Evolutionary conservation across 2,113 vertebrate genomes (phyloP).

Genomic region (Rhinopomastus cyanomelas): DNA sequence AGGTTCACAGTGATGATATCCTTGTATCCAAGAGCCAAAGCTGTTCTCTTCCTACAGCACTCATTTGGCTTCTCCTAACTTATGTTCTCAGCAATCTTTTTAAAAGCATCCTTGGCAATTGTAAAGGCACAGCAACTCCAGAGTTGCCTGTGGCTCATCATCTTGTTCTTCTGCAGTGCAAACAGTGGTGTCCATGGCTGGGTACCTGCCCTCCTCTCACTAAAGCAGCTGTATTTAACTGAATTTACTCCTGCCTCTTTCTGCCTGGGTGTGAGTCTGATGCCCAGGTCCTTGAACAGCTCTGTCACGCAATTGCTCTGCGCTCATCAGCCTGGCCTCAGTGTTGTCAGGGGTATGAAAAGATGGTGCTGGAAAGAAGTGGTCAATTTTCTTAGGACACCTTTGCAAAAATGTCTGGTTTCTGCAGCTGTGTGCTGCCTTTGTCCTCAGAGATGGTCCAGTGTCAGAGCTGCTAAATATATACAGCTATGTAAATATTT

Average conservation of each 20-base stretch:
- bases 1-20: not conserved
- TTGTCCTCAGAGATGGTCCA: not conserved
- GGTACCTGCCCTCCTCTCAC: not conserved
- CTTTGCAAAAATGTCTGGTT: not conserved
- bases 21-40: not conserved
- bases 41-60: not conserved
- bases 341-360: not conserved
- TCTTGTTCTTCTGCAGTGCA: not conserved
- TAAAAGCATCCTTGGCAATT: not conserved
- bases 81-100: not conserved
- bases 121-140: not conserved
- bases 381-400: not conserved
- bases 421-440: not conserved
- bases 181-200: not conserved
- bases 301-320: not conserved
- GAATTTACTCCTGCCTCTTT: not conserved
- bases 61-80: not conserved
- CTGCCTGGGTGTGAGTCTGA: not conserved
- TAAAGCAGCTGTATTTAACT: not conserved
- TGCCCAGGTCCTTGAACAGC: not conserved
- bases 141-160: not conserved
- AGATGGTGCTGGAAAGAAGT: not conserved
- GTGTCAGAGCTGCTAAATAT: conserved; percentile 36
- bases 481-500: conserved; percentile 45
- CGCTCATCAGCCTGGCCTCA: not conserved